A percentile compares a stretch with the other conserved stretches of the same genome.
Conservation (phyloP, 2,888 invertebrate genomes). For the Amitus sp. region DNA sequence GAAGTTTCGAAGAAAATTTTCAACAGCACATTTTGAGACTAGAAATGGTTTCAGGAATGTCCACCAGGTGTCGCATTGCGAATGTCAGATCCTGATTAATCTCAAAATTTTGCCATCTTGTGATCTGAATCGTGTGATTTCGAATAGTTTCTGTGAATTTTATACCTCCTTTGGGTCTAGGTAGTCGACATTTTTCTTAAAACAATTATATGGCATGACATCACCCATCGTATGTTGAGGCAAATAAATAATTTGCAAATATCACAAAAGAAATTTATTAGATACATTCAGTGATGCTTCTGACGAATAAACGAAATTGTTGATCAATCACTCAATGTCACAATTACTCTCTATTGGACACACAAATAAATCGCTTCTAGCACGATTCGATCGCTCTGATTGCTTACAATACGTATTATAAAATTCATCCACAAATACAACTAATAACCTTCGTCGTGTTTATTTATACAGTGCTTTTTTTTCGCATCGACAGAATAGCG, state of each 20-base stretch:
- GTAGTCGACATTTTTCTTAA: background rate
- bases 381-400: background rate
- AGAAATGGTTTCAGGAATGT: too few relatives aligned
- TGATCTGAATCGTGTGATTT: too few relatives aligned
- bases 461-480: constrained; percentile 26
- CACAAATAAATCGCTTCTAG: background rate
- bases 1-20: too few relatives aligned
- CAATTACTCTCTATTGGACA: constrained; percentile 27
- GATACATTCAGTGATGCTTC: constrained; percentile 38
- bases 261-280: constrained; percentile 41
- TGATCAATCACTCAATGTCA: constrained; percentile 36
- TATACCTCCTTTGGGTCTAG: too few relatives aligned
- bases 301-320: constrained; percentile 38
- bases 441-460: constrained; percentile 33
- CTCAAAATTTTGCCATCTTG: too few relatives aligned
- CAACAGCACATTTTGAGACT: too few relatives aligned
- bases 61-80: too few relatives aligned
- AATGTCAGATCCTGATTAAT: too few relatives aligned
- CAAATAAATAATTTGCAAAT: constrained; percentile 19
- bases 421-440: constrained; percentile 37
- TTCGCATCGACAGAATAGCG: constrained; percentile 27
- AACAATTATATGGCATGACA: too few relatives aligned
- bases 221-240: background rate
- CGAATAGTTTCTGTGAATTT: too few relatives aligned
- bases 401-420: constrained; percentile 35